Evolutionary conservation across 2,888 invertebrate species (phyloP).

Genomic region (Synanthedon myopaeformis): DNA sequence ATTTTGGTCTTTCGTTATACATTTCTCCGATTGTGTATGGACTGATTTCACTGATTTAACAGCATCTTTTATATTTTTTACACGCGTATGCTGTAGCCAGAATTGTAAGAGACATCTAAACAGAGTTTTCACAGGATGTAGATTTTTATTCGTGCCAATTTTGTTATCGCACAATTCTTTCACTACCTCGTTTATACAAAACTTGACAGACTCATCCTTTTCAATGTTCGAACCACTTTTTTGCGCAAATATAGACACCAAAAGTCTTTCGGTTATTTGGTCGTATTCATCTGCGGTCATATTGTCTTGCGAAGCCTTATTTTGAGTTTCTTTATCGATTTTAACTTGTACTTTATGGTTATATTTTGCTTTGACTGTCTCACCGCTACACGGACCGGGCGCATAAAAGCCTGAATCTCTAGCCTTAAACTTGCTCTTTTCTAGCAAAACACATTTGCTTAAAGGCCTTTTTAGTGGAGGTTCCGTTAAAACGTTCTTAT

Average conservation of each 20-base stretch:
- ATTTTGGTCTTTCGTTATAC: constrained; percentile 36
- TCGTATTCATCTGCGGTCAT: constrained; percentile 29
- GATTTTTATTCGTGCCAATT: constrained; percentile 13
- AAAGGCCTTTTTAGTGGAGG: constrained; percentile 33
- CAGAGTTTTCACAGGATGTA: constrained; percentile 37
- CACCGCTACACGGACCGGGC: background rate
- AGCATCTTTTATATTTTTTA: constrained; percentile 20
- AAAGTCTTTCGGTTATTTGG: constrained; percentile 36
- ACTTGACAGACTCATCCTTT: constrained; percentile 13
- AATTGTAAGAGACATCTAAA: constrained; percentile 45
- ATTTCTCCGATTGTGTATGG: constrained; percentile 28
- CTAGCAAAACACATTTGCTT: constrained; percentile 36
- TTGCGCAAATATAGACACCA: constrained; percentile 31
- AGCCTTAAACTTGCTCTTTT: constrained; percentile 20
- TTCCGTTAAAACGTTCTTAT: constrained; percentile 35
- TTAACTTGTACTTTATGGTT: constrained; percentile 21
- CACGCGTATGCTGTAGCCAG: constrained; percentile 39
- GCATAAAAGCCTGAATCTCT: constrained; percentile 5
- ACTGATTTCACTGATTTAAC: constrained; percentile 26
- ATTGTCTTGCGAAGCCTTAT: constrained; percentile 23
- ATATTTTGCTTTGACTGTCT: constrained; percentile 8
- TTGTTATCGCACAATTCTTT: constrained; percentile 38
- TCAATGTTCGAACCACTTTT: constrained; percentile 9
- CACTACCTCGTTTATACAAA: constrained; percentile 33
- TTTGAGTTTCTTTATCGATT: constrained; percentile 10